Conservation (phyloP, 2,797 vertebrate species). For the Pteropus rufus region DNA sequence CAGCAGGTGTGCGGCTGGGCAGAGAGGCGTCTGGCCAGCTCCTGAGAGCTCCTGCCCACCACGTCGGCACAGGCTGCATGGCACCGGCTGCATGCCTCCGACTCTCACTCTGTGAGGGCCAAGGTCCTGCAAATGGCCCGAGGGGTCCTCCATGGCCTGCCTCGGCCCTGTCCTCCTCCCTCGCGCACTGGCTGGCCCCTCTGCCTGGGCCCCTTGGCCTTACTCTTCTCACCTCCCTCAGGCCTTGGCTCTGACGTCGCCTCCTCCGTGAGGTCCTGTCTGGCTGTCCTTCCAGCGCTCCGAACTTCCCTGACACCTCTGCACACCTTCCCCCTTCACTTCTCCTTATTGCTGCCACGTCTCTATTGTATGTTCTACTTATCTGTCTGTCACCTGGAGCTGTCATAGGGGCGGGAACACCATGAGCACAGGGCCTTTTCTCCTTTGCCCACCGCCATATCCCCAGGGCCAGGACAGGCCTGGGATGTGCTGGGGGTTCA, state of each 20-base stretch:
- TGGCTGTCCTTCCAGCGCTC: background rate
- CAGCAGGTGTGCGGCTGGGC: background rate
- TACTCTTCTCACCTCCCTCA: background rate
- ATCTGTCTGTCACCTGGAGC: background rate
- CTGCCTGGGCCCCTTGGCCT: background rate
- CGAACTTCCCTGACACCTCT: background rate
- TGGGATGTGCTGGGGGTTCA: background rate
- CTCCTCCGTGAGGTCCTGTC: background rate
- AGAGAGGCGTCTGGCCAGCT: background rate
- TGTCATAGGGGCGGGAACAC: background rate
- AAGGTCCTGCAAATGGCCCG: background rate
- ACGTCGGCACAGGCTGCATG: rapidly evolving
- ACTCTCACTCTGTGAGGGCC: background rate
- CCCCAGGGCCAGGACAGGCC: background rate
- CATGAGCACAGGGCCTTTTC: background rate
- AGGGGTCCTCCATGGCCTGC: background rate
- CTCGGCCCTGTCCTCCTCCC: background rate
- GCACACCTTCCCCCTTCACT: background rate
- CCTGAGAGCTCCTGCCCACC: background rate
- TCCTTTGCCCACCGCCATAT: background rate
- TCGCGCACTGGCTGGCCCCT: background rate
- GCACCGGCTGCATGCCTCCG: no score
- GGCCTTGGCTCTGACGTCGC: background rate
- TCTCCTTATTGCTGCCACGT: background rate
- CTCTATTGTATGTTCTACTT: background rate